Evolutionary conservation across 64 coral and sea anemone species (phyloP).

Genomic region (Stichodactyla helianthus): DNA sequence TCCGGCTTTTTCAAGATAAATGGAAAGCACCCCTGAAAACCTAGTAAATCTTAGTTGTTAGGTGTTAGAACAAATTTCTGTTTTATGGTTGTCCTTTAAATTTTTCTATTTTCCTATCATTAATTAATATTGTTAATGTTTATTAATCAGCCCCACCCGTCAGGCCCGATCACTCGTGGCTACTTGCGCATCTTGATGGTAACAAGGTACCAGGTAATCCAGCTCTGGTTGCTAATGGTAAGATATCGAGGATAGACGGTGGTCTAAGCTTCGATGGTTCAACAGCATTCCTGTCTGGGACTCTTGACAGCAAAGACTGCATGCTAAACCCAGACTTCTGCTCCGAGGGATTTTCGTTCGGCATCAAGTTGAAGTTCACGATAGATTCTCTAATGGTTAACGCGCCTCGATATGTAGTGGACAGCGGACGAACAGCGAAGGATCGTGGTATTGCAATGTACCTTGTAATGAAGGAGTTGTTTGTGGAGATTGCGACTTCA

Average conservation of each 20-base stretch:
- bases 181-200: slow-evolving; percentile 19
- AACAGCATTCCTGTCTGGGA: slow-evolving; percentile 38
- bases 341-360: slow-evolving; percentile 47
- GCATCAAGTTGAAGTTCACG: slow-evolving; percentile 57
- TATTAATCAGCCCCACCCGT: slow-evolving; percentile 60
- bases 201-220: slow-evolving; percentile 60
- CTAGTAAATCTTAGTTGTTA: no score
- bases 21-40: no score
- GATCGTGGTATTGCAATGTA: slow-evolving; percentile 48
- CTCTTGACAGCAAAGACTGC: slow-evolving; percentile 40
- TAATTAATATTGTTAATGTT: neutral
- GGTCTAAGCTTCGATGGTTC: slow-evolving; percentile 58
- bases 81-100: neutral
- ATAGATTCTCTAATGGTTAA: slow-evolving; percentile 16
- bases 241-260: slow-evolving; percentile 21
- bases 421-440: slow-evolving; percentile 54
- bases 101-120: neutral
- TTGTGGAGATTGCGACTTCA: slow-evolving; percentile 47
- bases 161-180: slow-evolving; percentile 48
- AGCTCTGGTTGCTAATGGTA: slow-evolving; percentile 39
- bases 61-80: no score
- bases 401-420: slow-evolving; percentile 66
- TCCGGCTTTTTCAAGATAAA: no score
- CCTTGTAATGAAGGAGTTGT: slow-evolving; percentile 37
- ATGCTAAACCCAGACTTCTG: slow-evolving; percentile 56